Base-by-base conservation (phyloP, 2,113 vertebrate genomes). In the Corythornis vintsioides region DNA sequence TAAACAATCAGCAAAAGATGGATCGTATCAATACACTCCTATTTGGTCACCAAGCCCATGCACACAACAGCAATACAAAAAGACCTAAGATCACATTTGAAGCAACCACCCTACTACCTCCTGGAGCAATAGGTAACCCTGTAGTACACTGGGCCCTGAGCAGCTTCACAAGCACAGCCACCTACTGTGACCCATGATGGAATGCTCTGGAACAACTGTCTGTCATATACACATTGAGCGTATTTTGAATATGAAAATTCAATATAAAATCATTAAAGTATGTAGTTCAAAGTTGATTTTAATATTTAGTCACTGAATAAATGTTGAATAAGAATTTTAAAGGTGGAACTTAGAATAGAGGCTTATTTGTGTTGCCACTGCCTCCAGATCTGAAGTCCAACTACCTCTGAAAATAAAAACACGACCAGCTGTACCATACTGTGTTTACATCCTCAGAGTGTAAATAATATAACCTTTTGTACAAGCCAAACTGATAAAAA, bases 1-100 rank as follows among this genome's bases (percentile, higher is more conserved):
- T 18, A 17, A 90, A 24, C 13, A 78, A 72, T 9, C 67, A 64
- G 15, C 6, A 64, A 66, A 80, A 66, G 28, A 83, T 10, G 61
- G 8, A 69, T 22, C 0, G 0, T 24, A 81, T 26, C 25, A 66
- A 35, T 26, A 66, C 7, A 35, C 3, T 48, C 28, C 40, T 21
- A 61, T 14, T 2, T 65, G 13, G 28, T 42, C 65, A 66, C 21
- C 2, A 0, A 47, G 29, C 12, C 28, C 1, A 2, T 13, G 70
- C 4, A 22, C 33, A 47, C 12, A 67, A 43, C 3, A 86, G 19
- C 11, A 86, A 48, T 4, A 63, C 6, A 65, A 42, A 14, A 69
- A 57, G 13, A 17, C 22, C 31, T 29, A 40, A 13, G 21, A n/a
- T 35, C 26, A 78, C 0, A 1, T 21, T 59, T 15, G 63, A 78